Evolutionary conservation across 2,113 vertebrate species (phyloP).

Genomic region (Dicaeum eximium): DNA sequence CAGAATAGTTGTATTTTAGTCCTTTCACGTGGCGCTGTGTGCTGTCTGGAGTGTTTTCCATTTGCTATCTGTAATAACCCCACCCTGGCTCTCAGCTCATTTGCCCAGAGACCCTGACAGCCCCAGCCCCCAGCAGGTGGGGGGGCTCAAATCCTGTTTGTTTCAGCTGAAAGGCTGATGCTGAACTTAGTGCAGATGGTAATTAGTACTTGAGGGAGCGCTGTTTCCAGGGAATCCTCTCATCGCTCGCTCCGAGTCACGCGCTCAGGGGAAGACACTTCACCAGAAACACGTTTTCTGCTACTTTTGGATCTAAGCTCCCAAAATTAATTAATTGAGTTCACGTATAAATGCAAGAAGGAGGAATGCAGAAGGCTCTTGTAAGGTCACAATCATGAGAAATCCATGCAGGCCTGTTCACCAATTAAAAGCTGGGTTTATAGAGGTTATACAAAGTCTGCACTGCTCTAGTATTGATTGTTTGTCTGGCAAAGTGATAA

Average conservation of each 20-base stretch:
- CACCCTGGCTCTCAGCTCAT: fast-evolving
- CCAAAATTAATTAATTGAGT: not conserved
- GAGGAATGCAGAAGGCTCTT: not conserved
- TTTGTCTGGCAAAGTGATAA: not conserved
- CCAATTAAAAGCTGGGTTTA: not conserved
- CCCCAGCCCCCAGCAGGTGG: fast-evolving
- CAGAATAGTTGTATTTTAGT: not conserved
- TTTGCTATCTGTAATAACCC: not conserved
- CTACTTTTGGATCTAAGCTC: not conserved
- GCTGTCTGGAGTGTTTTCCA: not conserved
- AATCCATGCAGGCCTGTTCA: not conserved
- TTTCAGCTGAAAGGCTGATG: not conserved
- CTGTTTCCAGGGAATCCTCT: slow-evolving; percentile 42
- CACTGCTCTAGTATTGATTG: not conserved
- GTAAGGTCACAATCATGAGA: not conserved
- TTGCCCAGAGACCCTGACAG: not conserved
- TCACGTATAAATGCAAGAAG: not conserved
- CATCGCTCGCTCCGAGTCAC: not conserved
- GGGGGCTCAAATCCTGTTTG: not conserved
- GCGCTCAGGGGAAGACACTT: not conserved
- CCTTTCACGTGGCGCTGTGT: fast-evolving
- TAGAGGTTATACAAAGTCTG: not conserved
- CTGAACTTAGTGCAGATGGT: not conserved
- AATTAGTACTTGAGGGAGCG: slow-evolving; percentile 8
- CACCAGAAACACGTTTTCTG: not conserved